A percentile compares a stretch with the other conserved stretches of the same genome.
Conservation (phyloP, 2,113 vertebrate species). For the Cranoglanis bouderius region DNA sequence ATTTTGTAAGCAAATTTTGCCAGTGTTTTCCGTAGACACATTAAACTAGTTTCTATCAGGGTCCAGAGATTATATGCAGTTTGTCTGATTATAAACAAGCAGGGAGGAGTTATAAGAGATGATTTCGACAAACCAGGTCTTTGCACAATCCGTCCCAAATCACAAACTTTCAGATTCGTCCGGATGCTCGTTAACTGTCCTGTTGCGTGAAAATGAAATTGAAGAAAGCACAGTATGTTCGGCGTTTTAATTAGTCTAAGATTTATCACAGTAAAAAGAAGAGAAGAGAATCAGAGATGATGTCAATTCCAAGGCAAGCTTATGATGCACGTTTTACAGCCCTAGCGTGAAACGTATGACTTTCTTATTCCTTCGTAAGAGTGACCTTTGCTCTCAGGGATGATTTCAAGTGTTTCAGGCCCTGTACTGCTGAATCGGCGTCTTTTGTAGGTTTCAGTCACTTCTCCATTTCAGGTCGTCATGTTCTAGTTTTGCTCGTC, state of each 20-base stretch:
- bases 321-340: neutral
- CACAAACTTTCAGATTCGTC: neutral
- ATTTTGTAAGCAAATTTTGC: neutral
- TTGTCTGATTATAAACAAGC: neutral
- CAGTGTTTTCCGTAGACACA: neutral
- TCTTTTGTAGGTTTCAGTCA: neutral
- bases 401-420: neutral
- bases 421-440: slow-evolving; percentile 14
- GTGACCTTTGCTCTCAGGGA: neutral
- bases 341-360: too few species aligned
- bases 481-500: neutral
- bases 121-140: neutral
- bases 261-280: neutral
- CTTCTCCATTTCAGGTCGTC: neutral
- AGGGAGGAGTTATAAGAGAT: neutral
- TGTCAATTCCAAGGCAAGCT: neutral
- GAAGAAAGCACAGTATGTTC: too few species aligned
- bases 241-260: neutral
- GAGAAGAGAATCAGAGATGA: neutral
- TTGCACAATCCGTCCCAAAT: neutral
- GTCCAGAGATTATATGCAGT: neutral
- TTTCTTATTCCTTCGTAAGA: neutral
- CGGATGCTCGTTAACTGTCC: neutral
- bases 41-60: neutral
- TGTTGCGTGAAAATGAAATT: neutral